These are phyloP conservation scores for Leptinotarsa tumamoca DNA, from an alignment of 2,888 invertebrate genomes.

Conservation along the genomic window DNA sequence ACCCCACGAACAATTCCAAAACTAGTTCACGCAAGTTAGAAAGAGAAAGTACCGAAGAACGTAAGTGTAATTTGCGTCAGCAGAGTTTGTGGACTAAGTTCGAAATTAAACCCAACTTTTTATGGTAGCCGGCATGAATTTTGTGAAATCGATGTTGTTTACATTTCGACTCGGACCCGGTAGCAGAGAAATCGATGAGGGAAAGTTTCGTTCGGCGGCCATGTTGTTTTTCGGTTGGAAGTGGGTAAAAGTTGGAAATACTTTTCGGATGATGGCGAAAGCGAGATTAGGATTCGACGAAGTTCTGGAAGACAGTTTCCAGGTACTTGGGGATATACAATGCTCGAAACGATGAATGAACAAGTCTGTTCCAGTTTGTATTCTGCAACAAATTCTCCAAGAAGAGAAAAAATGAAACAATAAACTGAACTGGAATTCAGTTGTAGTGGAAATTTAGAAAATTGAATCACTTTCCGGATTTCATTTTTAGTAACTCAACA, in stretches of 20 bases:
- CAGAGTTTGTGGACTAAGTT: conserved; percentile 65
- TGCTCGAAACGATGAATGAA: conserved; percentile 8
- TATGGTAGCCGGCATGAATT: conserved; percentile 65
- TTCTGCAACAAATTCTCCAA: neutral
- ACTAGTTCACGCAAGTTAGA: conserved; percentile 65
- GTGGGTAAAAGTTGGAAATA: conserved; percentile 38
- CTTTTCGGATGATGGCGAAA: conserved; percentile 22
- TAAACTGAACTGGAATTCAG: too few relatives aligned
- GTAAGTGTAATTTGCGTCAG: conserved; percentile 67
- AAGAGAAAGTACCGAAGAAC: conserved; percentile 66
- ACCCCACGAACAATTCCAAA: conserved; percentile 63
- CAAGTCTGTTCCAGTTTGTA: neutral
- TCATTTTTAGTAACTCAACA: too few relatives aligned
- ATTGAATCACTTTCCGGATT: too few relatives aligned
- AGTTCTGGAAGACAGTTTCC: conserved; percentile 12
- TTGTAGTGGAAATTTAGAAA: too few relatives aligned
- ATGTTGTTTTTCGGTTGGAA: conserved; percentile 42
- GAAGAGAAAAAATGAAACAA: too few relatives aligned
- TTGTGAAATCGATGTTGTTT: conserved; percentile 66
- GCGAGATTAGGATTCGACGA: conserved; percentile 18
- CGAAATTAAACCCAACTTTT: conserved; percentile 62
- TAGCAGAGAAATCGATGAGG: conserved; percentile 29
- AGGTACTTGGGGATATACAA: conserved; percentile 9
- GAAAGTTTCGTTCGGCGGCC: conserved; percentile 34
- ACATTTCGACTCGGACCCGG: conserved; percentile 53